Conservation (phyloP, 2,888 invertebrate genomes). For the Chaitophorus viminalis region DNA sequence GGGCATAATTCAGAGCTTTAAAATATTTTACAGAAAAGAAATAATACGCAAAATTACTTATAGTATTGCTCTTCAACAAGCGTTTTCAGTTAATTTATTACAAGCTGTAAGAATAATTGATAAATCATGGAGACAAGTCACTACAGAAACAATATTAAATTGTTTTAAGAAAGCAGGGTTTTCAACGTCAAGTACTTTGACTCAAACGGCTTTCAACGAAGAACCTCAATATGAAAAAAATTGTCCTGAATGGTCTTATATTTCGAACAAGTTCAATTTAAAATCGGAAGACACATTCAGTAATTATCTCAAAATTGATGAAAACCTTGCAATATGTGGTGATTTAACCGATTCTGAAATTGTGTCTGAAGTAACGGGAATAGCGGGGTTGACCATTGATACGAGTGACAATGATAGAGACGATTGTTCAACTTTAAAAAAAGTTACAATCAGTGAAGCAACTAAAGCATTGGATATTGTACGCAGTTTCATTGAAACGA, state of each 20-base stretch:
- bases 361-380: neutral
- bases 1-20: neutral
- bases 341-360: neutral
- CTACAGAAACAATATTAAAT: neutral
- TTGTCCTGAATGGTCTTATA: neutral
- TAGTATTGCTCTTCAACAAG: neutral
- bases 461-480: neutral
- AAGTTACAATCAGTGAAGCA: neutral
- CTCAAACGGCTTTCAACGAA: neutral
- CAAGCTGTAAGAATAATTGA: neutral
- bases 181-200: neutral
- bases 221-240: neutral
- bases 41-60: neutral
- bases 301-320: neutral
- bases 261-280: neutral
- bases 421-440: neutral
- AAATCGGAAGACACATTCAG: neutral
- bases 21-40: neutral
- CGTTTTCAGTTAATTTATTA: neutral
- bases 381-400: neutral
- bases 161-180: neutral
- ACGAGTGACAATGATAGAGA: neutral
- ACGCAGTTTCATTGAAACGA: neutral
- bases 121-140: constrained; percentile 17
- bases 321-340: neutral